Percentiles rank a stretch among this genome's conserved stretches.
phyloP scores from a whole-genome alignment of 1,140 invertebrate species.

The Sycobia sp. region DNA sequence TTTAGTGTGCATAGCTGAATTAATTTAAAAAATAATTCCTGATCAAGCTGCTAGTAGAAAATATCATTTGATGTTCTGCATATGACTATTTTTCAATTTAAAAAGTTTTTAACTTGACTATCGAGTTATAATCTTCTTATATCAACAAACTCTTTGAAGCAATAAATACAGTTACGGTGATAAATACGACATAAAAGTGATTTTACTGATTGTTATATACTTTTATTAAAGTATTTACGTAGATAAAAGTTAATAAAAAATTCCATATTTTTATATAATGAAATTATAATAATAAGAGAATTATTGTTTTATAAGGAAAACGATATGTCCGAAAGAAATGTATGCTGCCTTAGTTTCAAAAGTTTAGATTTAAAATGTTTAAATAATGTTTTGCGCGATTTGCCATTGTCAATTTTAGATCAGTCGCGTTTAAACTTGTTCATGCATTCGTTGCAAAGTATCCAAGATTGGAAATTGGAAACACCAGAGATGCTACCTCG shows the following conservation, averaged over 20 bases:
- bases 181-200: no score
- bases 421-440: conserved; percentile 1
- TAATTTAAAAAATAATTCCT: no score
- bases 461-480: neutral
- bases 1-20: no score
- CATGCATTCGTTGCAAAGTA: neutral
- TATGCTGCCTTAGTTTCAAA: neutral
- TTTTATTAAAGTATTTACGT: neutral
- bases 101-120: no score
- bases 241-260: neutral
- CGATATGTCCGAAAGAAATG: neutral
- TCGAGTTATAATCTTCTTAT: no score
- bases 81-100: no score
- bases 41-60: no score
- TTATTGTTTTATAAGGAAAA: neutral
- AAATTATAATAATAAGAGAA: neutral
- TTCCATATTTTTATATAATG: neutral
- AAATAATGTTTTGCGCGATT: neutral
- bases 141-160: no score
- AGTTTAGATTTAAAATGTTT: conserved; percentile 9
- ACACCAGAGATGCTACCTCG: no score
- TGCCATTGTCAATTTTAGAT: conserved; percentile 15
- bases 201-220: no score
- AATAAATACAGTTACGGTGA: no score
- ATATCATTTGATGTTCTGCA: no score